phyloP scores from a whole-genome alignment of 2,888 invertebrate genomes.

The Catocala fraxini region DNA sequence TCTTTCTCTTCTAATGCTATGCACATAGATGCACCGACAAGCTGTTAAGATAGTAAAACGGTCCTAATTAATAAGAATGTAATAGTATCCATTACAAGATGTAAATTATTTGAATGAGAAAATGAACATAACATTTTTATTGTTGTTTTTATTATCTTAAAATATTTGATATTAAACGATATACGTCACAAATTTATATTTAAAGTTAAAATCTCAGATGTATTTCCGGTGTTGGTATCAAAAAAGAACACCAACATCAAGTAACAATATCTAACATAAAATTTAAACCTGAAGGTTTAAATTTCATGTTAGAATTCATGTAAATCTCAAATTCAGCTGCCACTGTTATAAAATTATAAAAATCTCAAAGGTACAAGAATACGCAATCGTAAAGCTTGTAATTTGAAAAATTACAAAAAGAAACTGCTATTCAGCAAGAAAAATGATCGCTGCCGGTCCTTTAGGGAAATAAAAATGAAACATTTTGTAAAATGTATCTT shows the following conservation, averaged over 20 bases:
- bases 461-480: conserved; percentile 15
- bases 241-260: too few relatives aligned
- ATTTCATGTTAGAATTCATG: too few relatives aligned
- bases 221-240: too few relatives aligned
- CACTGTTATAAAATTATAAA: conserved; percentile 9
- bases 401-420: conserved; percentile 5
- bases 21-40: conserved; percentile 64
- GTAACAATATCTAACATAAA: too few relatives aligned
- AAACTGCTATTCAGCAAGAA: conserved; percentile 17
- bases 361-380: neutral
- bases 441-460: conserved; percentile 10
- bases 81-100: too few relatives aligned
- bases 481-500: conserved; percentile 13
- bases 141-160: too few relatives aligned
- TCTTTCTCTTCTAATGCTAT: conserved; percentile 61
- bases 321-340: neutral
- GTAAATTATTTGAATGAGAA: too few relatives aligned
- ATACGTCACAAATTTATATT: too few relatives aligned
- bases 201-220: too few relatives aligned
- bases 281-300: too few relatives aligned
- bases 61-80: conserved; percentile 27
- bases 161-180: too few relatives aligned
- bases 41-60: conserved; percentile 62
- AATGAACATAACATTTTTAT: too few relatives aligned
- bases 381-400: neutral